Evolutionary conservation across 2,113 vertebrate genomes (phyloP).

Genomic region (Hemicordylus capensis): DNA sequence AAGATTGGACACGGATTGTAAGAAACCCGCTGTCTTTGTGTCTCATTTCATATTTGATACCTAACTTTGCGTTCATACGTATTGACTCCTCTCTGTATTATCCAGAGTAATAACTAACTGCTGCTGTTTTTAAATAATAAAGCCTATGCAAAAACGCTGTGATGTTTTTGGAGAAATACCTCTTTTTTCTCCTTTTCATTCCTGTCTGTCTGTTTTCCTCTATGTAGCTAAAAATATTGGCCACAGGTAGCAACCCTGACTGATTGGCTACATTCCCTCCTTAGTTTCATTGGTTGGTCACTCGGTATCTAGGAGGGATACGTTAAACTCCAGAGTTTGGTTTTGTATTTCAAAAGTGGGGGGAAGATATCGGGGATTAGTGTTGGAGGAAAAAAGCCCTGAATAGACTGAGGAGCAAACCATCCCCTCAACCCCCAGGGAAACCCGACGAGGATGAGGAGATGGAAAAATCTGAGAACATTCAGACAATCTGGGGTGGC

Average conservation of each 20-base stretch:
- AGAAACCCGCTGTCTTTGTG: background rate
- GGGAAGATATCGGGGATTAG: background rate
- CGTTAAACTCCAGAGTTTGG: conserved; percentile 58
- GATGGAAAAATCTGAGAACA: background rate
- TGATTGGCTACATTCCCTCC: conserved; percentile 39
- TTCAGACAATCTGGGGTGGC: background rate
- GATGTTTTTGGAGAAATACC: background rate
- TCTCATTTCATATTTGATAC: background rate
- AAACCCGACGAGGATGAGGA: background rate
- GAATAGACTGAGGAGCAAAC: conserved; percentile 65
- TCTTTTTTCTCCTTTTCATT: background rate
- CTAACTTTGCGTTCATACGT: background rate
- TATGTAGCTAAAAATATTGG: conserved; percentile 48
- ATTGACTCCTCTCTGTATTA: background rate
- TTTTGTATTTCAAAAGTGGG: no score
- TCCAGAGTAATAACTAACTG: background rate
- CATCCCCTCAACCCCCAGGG: background rate
- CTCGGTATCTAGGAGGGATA: conserved; percentile 73
- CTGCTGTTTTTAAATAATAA: background rate
- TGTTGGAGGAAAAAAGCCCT: background rate
- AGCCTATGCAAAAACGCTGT: background rate
- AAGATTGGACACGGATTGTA: no score
- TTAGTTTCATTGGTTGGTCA: conserved; percentile 25
- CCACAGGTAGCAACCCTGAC: conserved; percentile 39
- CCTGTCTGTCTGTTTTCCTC: background rate